A percentile compares a stretch with the other conserved stretches of the same genome.
Evolutionary conservation across 37 sponge, comb jelly and placozoan species (phyloP).

Genomic region (Bolinopsis microptera): DNA sequence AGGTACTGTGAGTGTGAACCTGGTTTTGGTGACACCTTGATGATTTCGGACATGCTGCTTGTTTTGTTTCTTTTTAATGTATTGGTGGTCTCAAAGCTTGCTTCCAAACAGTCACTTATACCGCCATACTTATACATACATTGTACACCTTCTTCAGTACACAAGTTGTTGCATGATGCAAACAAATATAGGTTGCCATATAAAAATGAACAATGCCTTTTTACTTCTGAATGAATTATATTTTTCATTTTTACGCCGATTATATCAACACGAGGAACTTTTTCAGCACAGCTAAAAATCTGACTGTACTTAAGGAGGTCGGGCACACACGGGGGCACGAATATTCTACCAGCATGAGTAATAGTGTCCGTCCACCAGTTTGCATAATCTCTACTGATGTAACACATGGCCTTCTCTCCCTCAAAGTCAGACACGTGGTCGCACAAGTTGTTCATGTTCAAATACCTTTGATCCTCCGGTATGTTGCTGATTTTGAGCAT

Average conservation of each 20-base stretch:
- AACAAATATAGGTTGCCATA: neutral
- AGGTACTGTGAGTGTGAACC: neutral
- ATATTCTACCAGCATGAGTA: neutral
- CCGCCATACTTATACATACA: neutral
- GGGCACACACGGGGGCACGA: neutral
- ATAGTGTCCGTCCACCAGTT: neutral
- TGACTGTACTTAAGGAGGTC: neutral
- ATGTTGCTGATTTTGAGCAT: neutral
- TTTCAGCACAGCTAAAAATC: neutral
- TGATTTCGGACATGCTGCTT: neutral
- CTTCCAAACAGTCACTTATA: neutral
- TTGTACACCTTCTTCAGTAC: neutral
- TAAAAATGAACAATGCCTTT: neutral
- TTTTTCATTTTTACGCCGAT: neutral
- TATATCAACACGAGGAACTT: neutral
- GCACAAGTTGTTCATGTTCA: neutral
- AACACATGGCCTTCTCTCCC: neutral
- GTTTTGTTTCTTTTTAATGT: neutral
- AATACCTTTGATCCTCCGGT: neutral
- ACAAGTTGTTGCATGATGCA: neutral
- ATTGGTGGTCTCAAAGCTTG: neutral
- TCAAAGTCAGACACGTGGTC: neutral
- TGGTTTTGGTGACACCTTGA: neutral
- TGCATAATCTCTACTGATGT: neutral
- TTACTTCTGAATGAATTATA: neutral